Conservation (phyloP, 2,797 vertebrate species). For the Oryzias dopingdopingensis region DNA sequence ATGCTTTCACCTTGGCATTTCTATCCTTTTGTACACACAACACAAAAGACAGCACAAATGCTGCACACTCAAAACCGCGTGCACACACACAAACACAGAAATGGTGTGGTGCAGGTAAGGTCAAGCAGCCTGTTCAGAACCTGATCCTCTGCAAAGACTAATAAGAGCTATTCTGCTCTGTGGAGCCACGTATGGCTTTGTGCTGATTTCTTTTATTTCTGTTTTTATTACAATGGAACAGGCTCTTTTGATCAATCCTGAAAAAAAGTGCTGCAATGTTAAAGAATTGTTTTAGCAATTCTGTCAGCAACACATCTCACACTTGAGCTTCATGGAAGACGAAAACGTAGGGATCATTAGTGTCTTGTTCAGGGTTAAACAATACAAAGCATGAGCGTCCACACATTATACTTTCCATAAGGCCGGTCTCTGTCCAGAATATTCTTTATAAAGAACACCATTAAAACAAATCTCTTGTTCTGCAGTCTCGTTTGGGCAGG, state of each 20-base stretch:
- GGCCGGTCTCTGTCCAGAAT: slow-evolving; percentile 1
- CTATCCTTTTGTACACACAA: slow-evolving; percentile 29
- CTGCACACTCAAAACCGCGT: slow-evolving; percentile 4
- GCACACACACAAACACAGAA: slow-evolving; percentile 3
- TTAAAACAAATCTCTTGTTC: background rate
- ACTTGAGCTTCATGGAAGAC: background rate
- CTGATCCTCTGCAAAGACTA: slow-evolving; percentile 1
- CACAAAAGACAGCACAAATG: slow-evolving; percentile 30
- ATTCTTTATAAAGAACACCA: slow-evolving; percentile 1
- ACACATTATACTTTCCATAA: slow-evolving; percentile 10
- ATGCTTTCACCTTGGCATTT: slow-evolving; percentile 58
- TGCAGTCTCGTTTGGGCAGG: background rate
- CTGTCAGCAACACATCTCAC: background rate
- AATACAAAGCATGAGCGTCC: slow-evolving; percentile 14
- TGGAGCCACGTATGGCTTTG: slow-evolving; percentile 11
- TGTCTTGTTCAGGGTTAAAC: slow-evolving; percentile 17
- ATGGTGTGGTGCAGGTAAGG: slow-evolving; percentile 15
- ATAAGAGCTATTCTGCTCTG: slow-evolving; percentile 11
- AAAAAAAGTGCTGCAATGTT: background rate
- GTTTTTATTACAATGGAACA: background rate
- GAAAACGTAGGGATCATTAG: slow-evolving; percentile 15
- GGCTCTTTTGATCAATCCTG: background rate
- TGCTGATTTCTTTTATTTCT: background rate
- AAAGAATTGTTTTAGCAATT: background rate
- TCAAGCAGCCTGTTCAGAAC: slow-evolving; percentile 11